A percentile compares a stretch with the other conserved stretches of the same genome.
Evolutionary conservation across 2,888 invertebrate genomes (phyloP).

Genomic region (Magallana nippona): DNA sequence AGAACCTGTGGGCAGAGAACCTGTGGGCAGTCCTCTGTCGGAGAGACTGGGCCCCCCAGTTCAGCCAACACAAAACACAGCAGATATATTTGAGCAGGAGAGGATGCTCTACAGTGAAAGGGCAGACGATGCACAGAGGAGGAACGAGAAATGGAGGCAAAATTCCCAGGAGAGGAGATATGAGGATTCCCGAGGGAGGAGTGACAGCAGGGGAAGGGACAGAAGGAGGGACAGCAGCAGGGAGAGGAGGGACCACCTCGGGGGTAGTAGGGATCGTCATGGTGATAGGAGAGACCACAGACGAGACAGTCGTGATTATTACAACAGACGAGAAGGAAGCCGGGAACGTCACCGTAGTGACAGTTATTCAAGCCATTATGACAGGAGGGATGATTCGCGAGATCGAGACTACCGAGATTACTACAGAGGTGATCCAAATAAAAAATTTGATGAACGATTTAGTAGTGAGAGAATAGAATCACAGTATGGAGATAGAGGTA

Average conservation of each 20-base stretch:
- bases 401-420: constrained; percentile 9
- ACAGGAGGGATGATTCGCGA: neutral
- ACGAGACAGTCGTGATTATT: constrained; percentile 49
- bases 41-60: constrained; percentile 58
- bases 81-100: constrained; percentile 10
- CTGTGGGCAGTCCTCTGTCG: constrained; percentile 48
- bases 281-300: constrained; percentile 38
- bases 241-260: neutral
- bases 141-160: constrained; percentile 32
- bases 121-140: neutral
- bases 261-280: constrained; percentile 31
- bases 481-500: neutral
- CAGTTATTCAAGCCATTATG: neutral
- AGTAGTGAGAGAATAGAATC: neutral
- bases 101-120: constrained; percentile 36
- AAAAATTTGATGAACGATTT: neutral
- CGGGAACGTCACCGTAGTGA: constrained; percentile 37
- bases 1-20: constrained; percentile 42
- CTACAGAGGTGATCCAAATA: neutral
- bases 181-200: constrained; percentile 28
- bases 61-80: neutral
- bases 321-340: constrained; percentile 52
- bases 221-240: constrained; percentile 44
- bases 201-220: constrained; percentile 47
- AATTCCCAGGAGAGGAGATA: constrained; percentile 26